phyloP scores from a whole-genome alignment of 1,140 invertebrate species.

The Calliopsis andreniformis region DNA sequence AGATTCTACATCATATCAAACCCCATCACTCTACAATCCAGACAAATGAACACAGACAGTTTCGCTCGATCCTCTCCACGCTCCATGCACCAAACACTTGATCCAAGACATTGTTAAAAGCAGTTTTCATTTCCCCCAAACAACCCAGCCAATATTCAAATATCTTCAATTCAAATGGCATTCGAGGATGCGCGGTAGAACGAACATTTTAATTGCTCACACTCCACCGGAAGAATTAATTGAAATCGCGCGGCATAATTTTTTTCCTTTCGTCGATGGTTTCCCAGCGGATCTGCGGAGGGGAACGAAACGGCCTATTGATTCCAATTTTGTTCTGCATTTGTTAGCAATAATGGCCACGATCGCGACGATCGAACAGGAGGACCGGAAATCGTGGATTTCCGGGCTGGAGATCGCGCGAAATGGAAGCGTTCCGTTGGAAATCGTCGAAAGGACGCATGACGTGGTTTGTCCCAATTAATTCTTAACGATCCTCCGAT shows the following conservation, averaged over 20 bases:
- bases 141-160: background rate
- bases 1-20: too few species aligned
- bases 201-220: constrained; percentile 6
- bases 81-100: too few species aligned
- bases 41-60: too few species aligned
- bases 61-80: too few species aligned
- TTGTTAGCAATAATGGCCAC: constrained; percentile 53
- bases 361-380: constrained; percentile 16
- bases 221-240: background rate
- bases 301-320: background rate
- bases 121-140: background rate
- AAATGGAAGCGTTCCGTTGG: constrained; percentile 52
- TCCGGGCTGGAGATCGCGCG: constrained; percentile 36
- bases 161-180: background rate
- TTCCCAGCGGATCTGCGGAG: background rate
- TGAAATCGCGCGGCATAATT: background rate
- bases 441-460: constrained; percentile 20
- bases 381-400: constrained; percentile 49
- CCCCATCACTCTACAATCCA: too few species aligned
- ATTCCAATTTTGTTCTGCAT: constrained; percentile 26
- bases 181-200: background rate
- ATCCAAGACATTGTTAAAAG: too few species aligned
- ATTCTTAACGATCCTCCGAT: constrained; percentile 60
- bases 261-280: background rate
- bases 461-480: constrained; percentile 55